A percentile compares a stretch with the other conserved stretches of the same genome.
Evolutionary conservation across 2,888 invertebrate genomes (phyloP).

Genomic region (Sminthurides aquaticus): DNA sequence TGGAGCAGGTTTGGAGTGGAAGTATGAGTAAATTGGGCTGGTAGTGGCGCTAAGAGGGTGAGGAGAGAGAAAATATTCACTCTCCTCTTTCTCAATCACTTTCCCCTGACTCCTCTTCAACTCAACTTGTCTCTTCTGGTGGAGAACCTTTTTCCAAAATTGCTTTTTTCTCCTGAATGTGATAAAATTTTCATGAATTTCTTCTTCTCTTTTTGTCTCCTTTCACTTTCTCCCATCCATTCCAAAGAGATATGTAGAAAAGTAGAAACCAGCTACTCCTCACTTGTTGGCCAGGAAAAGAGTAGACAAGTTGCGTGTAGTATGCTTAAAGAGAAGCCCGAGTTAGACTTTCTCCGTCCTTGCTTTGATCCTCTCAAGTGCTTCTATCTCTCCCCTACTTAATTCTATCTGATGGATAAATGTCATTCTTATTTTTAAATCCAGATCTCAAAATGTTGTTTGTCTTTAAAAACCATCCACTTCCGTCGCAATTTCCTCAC

Average conservation of each 20-base stretch:
- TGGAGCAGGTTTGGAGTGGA: neutral
- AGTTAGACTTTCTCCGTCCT: conserved; percentile 1
- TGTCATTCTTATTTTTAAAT: conserved; percentile 34
- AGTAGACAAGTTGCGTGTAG: neutral
- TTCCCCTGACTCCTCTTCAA: conserved; percentile 23
- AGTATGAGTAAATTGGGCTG: neutral
- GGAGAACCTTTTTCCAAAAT: conserved; percentile 42
- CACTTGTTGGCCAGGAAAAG: neutral
- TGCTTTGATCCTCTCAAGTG: conserved; percentile 23
- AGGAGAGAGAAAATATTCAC: conserved; percentile 25
- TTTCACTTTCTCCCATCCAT: conserved; percentile 10
- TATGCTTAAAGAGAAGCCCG: neutral
- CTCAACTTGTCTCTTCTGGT: conserved; percentile 34
- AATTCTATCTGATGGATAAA: conserved; percentile 33
- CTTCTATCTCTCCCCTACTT: conserved; percentile 19
- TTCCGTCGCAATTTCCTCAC: neutral
- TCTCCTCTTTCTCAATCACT: conserved; percentile 30
- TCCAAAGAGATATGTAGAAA: neutral
- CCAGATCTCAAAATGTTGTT: conserved; percentile 13
- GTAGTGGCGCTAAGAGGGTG: neutral
- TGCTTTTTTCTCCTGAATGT: conserved; percentile 41
- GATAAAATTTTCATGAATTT: conserved; percentile 43
- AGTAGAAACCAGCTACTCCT: neutral
- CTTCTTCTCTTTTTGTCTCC: conserved; percentile 12
- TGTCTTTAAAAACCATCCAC: neutral